Evolutionary conservation across 2,888 invertebrate genomes (phyloP).

Genomic region (Latheticus oryzae): DNA sequence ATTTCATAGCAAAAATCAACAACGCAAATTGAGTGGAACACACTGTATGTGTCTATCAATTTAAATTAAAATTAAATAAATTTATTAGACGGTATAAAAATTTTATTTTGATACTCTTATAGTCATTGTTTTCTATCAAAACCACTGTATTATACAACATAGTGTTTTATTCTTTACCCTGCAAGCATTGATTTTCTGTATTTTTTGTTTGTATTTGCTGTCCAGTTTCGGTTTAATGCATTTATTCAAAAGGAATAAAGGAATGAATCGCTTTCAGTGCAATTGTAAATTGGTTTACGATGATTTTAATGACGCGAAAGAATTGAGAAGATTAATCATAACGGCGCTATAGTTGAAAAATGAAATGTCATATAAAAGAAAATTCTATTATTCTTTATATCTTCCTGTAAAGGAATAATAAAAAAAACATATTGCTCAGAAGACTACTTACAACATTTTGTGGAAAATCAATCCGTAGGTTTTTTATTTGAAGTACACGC

Average conservation of each 20-base stretch:
- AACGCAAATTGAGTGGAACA: constrained; percentile 15
- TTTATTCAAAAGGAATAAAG: constrained; percentile 20
- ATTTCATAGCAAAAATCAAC: too few relatives aligned
- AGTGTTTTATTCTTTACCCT: too few relatives aligned
- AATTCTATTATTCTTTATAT: constrained; percentile 36
- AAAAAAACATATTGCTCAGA: constrained; percentile 32
- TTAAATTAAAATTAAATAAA: too few relatives aligned
- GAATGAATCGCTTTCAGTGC: constrained; percentile 19
- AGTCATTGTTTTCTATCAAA: too few relatives aligned
- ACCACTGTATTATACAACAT: too few relatives aligned
- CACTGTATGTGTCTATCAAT: constrained; percentile 2
- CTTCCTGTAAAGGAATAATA: constrained; percentile 30
- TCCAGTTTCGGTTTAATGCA: constrained; percentile 11
- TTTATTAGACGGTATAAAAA: too few relatives aligned
- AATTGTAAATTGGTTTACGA: constrained; percentile 21
- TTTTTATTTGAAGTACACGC: constrained; percentile 27
- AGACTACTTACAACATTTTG: constrained; percentile 34
- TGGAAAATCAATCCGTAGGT: constrained; percentile 34
- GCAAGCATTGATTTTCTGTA: too few relatives aligned
- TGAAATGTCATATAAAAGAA: constrained; percentile 16
- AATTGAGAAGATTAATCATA: constrained; percentile 25
- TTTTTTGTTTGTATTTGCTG: too few relatives aligned
- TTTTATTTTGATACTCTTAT: too few relatives aligned
- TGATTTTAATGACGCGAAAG: constrained; percentile 23
- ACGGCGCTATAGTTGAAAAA: constrained; percentile 21